Evolutionary conservation across 2,888 invertebrate species (phyloP), one percentile per base, ranked within the genome.

Genomic region (Dorcus parallelipipedus): DNA sequence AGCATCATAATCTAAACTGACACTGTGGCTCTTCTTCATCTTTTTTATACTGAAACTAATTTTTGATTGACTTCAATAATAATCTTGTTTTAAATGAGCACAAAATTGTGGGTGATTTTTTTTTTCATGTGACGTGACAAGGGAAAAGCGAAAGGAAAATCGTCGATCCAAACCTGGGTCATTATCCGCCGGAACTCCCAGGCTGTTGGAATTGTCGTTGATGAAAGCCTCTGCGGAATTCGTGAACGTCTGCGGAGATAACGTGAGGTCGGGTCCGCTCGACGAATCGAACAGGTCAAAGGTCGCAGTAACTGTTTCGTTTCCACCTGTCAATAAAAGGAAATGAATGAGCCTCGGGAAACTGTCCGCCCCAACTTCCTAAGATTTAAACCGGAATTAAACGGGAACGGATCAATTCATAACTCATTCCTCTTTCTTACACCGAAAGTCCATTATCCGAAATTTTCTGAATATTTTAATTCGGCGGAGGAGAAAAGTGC

Each of bases 121-220:
- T 9, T 42, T 4, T 23, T 3, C 9, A 38, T 41, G 10, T 9
- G n/a, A 38, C 56, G 49, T 58, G 52, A 47, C 6, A 33, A 33
- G 7, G 26, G 26, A 7, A 33, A 33, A 33, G 26, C 26, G 26
- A 33, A 33, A 33, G 26, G 26, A 33, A 33, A 33, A 33, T 33
- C 26, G 26, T 33, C 26, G 26, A 33, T 33, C 26, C 81, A 76
- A 70, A 84, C 84, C 84, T 75, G 83, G 80, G 72, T 84, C 84
- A 71, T 79, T 82, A 73, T 84, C 84, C 68, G 81, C 79, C 52
- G 83, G 82, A 70, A 84, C 83, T 54, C 84, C 83, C 65, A 84
- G 78, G 76, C 84, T 84, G 78, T 84, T 83, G 67, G 84, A 84
- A 79, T 84, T 84, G 80, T 84, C 84, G 77, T 84, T 84, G 79